Percentiles rank a stretch among this genome's conserved stretches.
Evolutionary conservation across 2,113 vertebrate genomes (phyloP).

Genomic region (Chaetorhynchus papuensis): DNA sequence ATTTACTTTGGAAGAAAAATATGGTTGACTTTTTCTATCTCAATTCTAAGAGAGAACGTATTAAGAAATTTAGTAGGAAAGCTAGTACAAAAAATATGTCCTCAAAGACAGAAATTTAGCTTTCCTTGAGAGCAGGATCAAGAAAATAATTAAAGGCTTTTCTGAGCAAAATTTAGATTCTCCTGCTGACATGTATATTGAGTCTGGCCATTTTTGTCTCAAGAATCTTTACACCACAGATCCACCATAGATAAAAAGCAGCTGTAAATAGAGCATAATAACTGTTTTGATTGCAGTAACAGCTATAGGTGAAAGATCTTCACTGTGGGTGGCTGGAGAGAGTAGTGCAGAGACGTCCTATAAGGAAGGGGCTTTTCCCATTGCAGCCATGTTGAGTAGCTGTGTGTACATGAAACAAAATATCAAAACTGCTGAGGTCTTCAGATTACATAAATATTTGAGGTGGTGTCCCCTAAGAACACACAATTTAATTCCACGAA

Average conservation of each 20-base stretch:
- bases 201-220: background rate
- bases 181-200: background rate
- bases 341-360: background rate
- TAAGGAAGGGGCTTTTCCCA: background rate
- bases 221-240: background rate
- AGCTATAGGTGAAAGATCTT: background rate
- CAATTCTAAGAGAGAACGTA: background rate
- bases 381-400: background rate
- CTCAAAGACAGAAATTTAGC: background rate
- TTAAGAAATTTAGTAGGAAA: background rate
- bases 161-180: background rate
- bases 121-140: background rate
- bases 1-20: background rate
- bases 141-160: background rate
- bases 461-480: background rate
- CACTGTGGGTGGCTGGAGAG: background rate
- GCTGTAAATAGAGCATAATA: background rate
- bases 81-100: background rate
- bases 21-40: background rate
- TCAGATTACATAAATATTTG: background rate
- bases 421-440: background rate
- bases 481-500: background rate
- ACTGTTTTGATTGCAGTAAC: background rate
- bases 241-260: background rate
- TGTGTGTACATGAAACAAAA: background rate